Percentiles rank a stretch among this genome's conserved stretches.
Conservation (phyloP, 1,140 invertebrate genomes). For the Drosophila sucinea region DNA sequence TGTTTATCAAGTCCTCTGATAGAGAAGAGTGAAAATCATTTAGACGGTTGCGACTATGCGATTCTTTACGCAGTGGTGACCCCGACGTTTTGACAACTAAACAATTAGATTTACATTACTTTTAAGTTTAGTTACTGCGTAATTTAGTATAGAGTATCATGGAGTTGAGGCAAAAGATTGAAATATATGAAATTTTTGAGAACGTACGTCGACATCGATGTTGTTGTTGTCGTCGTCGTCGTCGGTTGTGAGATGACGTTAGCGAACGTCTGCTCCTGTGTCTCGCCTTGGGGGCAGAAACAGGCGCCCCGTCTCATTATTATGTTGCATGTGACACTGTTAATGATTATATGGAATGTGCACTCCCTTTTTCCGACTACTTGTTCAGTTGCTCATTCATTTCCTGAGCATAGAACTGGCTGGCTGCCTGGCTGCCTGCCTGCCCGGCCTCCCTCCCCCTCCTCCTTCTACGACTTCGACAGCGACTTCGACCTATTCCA, state of each 20-base stretch:
- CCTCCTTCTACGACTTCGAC: constrained; percentile 27
- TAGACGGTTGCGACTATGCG: no score
- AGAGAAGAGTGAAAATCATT: no score
- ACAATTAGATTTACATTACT: no score
- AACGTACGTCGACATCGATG: constrained; percentile 15
- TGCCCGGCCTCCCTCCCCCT: no score
- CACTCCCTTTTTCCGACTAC: constrained; percentile 17
- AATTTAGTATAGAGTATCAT: neutral
- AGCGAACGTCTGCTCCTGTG: constrained; percentile 33
- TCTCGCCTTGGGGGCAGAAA: constrained; percentile 53
- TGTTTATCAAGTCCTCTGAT: no score
- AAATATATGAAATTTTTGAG: constrained; percentile 14
- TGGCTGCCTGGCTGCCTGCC: constrained; percentile 36
- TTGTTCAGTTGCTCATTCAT: constrained; percentile 56
- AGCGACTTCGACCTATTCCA: constrained; percentile 28
- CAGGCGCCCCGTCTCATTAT: constrained; percentile 72
- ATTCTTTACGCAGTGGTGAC: no score
- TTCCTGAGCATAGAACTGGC: constrained; percentile 20
- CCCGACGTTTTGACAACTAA: no score
- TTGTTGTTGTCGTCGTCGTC: neutral
- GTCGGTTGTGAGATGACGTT: constrained; percentile 1
- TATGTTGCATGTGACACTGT: constrained; percentile 82
- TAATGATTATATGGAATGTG: constrained; percentile 77
- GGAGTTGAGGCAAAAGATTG: neutral
- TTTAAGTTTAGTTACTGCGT: no score